Base-by-base conservation (phyloP, 2,797 vertebrate species). In the Podargus strigoides region DNA sequence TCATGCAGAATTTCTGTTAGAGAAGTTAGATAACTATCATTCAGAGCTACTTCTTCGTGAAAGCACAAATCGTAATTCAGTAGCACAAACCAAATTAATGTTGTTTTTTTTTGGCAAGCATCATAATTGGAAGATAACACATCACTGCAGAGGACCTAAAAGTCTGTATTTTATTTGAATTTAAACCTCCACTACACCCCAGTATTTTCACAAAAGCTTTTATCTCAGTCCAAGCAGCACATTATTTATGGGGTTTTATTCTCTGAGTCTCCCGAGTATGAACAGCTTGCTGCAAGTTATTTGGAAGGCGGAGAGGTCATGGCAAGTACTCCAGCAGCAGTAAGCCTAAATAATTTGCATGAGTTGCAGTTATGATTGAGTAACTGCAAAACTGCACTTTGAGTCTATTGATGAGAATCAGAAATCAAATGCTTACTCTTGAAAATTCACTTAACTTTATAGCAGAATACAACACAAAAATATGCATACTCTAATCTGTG, bases 181-280 rank as follows among this genome's bases (percentile, higher is more conserved):
- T 90, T 58, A 87, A 70, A 46, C 27, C 34, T 80, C 46, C 10
- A 8, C 19, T 62, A 60, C 24, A 53, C 23, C 19, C 10, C n/a
- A 36, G 0, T 49, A 64, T 72, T 77, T 89, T 70, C 85, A 80
- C 18, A 70, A 63, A 79, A 52, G 26, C 44, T 96, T 97, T 96
- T 94, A 96, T 74, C 83, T 70, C 80, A 58, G 58, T 78, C 55
- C n/a, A 95, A 76, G 69, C 84, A 89, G 34, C 20, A 77, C 78
- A 52, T 83, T 87, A 93, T 66, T 83, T 60, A 80, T 21, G 27
- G 21, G 53, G 9, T 63, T 89, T 46, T 67, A 64, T 12, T 87
- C 56, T 26, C 42, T 59, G 49, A 93, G 93, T 89, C 84, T 70
- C 68, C 74, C 63, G 39, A 95, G 73, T 34, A 90, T 94, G 76